Base-by-base conservation (phyloP, 2,797 vertebrate genomes). In the Petrocephalus schoutedeni region DNA sequence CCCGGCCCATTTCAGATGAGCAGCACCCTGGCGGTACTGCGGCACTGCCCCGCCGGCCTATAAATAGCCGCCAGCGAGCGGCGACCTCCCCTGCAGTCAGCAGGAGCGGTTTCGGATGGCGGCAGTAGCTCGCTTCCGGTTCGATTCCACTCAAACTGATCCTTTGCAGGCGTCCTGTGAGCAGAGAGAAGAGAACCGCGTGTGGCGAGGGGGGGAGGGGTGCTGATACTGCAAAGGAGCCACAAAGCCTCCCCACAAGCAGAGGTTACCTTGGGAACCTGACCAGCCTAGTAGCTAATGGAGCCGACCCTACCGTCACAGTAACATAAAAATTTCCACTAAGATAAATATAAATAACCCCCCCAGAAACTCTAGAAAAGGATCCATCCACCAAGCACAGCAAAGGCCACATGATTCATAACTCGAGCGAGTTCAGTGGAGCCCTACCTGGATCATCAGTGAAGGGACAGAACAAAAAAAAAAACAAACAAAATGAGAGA, bases 211-310 rank as follows among this genome's bases (percentile, higher is more conserved):
- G 64, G 64, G 59, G 5, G 67, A 32, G 67, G 14, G 36, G 16
- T 49, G 74, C 74, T 80, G 74, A 80, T 14, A 41, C 19, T 80
- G 74, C 74, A 80, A n/a, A 80, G 74, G n/a, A 80, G 74, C 74
- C 19, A 49, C 74, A 41, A 41, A 45, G 71, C 32, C 36, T 12
- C 41, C 71, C 71, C 64, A 23, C 64, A 36, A 80, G 36, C 74
- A 80, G 74, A 80, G 74, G 64, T 71, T 71, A 71, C 64, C 64
- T 71, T 71, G 64, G 36, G 64, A 36, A 36, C 12, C 14, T 36
- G 28, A 71, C 64, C 64, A 36, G 23, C 36, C 64, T 71, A 36
- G 64, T 36, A 71, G 28, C 64, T 71, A 71, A 71, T 32, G 8
- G 12, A 32, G 64, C 64, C 12, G 64, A 16, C 32, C 36, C 16